phyloP scores from a whole-genome alignment of 2,888 invertebrate genomes.

The Electrophaes corylata region DNA sequence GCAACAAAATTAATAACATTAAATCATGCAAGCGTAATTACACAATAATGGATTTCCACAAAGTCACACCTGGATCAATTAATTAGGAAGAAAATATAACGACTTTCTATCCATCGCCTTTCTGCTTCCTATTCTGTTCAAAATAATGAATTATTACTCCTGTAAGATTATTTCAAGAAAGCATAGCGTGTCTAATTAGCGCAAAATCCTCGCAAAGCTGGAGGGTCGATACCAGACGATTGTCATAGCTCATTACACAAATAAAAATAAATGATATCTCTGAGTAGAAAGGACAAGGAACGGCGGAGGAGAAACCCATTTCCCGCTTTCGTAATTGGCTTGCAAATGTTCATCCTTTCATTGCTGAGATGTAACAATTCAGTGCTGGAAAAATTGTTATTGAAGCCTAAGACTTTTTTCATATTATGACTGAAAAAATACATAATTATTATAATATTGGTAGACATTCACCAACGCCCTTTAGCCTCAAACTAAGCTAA shows the following conservation, averaged over 20 bases:
- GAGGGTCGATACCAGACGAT: slow-evolving; percentile 54
- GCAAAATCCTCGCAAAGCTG: slow-evolving; percentile 22
- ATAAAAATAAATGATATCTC: slow-evolving; percentile 73
- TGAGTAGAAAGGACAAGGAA: slow-evolving; percentile 52
- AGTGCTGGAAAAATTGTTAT: slow-evolving; percentile 16
- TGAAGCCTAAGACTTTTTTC: background rate
- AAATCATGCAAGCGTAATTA: too few species aligned
- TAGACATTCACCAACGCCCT: too few species aligned
- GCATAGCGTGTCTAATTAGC: slow-evolving; percentile 19
- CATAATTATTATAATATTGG: too few species aligned
- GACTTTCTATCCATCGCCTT: too few species aligned
- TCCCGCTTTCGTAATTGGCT: slow-evolving; percentile 54
- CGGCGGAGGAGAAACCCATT: slow-evolving; percentile 44
- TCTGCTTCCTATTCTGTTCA: too few species aligned
- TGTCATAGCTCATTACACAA: slow-evolving; percentile 75
- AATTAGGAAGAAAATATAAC: too few species aligned
- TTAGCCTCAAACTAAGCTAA: too few species aligned
- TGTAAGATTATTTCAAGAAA: slow-evolving; percentile 8
- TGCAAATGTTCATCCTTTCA: slow-evolving; percentile 39
- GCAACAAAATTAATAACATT: too few species aligned
- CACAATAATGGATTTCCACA: too few species aligned
- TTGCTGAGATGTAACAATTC: slow-evolving; percentile 23
- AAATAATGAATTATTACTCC: background rate
- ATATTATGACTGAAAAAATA: background rate
- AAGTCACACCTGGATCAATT: too few species aligned